These are phyloP conservation scores for Gymnorhina tibicen DNA, from an alignment of 2,113 vertebrate species.

Conservation along the genomic window DNA sequence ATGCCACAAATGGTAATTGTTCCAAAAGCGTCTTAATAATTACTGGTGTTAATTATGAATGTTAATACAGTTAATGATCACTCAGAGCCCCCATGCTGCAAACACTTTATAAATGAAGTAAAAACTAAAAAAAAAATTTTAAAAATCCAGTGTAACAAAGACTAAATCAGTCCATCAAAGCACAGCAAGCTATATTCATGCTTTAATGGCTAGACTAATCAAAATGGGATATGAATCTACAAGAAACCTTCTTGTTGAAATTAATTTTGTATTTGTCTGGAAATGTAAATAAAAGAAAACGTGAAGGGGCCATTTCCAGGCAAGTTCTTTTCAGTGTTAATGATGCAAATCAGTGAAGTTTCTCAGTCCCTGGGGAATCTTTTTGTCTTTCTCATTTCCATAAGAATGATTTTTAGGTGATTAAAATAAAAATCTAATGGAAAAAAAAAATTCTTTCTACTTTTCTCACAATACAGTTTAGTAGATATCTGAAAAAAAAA, in stretches of 20 bases:
- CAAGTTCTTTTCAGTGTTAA: slow-evolving; percentile 51
- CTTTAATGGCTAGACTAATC: neutral
- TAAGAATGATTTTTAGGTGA: slow-evolving; percentile 63
- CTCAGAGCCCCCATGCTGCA: neutral
- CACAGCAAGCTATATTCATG: neutral
- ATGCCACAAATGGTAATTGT: neutral
- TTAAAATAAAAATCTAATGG: slow-evolving; percentile 65
- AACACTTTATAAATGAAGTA: neutral
- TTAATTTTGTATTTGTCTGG: slow-evolving; percentile 46
- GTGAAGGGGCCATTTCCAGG: slow-evolving; percentile 28
- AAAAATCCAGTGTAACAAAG: neutral
- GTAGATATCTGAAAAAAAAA: neutral
- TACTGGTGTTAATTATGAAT: slow-evolving; percentile 22
- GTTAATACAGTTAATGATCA: neutral
- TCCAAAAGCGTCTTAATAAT: neutral
- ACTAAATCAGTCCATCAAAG: neutral
- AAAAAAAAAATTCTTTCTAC: slow-evolving; percentile 55
- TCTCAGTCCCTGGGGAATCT: slow-evolving; percentile 60
- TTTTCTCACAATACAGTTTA: slow-evolving; percentile 37
- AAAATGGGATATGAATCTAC: neutral
- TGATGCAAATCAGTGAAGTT: slow-evolving; percentile 53
- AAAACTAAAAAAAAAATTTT: neutral
- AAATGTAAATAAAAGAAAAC: slow-evolving; percentile 25
- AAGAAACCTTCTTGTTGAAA: neutral
- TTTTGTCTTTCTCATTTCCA: slow-evolving; percentile 68